Conservation (phyloP, 1,140 invertebrate genomes). For the Conus ventricosus region DNA sequence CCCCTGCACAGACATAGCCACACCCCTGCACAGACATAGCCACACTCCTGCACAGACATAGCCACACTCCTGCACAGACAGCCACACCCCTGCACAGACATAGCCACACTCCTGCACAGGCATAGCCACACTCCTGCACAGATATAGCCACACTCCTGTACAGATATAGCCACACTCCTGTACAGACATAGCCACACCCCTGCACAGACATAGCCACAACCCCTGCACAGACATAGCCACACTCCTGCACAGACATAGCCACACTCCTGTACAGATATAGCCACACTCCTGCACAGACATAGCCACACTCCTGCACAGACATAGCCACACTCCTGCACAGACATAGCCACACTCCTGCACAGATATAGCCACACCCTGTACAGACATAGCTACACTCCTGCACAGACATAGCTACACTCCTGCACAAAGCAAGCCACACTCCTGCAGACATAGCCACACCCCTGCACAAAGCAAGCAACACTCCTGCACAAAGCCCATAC, state of each 20-base stretch:
- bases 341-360: neutral
- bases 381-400: neutral
- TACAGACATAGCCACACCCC: neutral
- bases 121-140: neutral
- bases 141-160: neutral
- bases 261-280: neutral
- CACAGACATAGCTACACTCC: neutral
- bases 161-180: neutral
- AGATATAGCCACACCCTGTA: neutral
- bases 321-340: neutral
- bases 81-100: neutral
- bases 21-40: neutral
- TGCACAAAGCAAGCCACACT: neutral
- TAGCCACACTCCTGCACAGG: neutral
- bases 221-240: neutral
- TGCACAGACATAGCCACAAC: neutral
- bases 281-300: neutral
- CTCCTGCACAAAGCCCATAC: neutral
- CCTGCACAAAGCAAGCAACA: neutral
- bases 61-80: neutral
- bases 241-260: no score
- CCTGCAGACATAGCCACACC: neutral
- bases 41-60: neutral
- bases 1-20: no score
- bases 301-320: neutral